Base-by-base conservation (phyloP, 2,888 invertebrate species). In the Mycalesis mineus region DNA sequence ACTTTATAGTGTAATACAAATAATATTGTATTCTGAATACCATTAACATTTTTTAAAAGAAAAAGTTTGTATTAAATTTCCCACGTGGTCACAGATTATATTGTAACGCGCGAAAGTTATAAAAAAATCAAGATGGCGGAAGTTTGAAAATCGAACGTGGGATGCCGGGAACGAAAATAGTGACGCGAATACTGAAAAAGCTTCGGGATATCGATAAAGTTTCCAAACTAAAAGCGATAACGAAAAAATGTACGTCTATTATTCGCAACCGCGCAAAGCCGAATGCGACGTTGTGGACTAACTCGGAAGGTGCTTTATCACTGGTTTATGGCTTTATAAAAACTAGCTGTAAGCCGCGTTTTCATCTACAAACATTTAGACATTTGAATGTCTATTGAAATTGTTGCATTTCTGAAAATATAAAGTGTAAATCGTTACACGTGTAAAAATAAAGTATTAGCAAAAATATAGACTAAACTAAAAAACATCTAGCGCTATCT, bases 1-100 rank as follows among this genome's bases (percentile, higher is more conserved):
- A 82, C 70, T 83, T 82, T 71, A 83, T 83, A 55, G 82, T 66
- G 47, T 82, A 83, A 73, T 83, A 78, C 70, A 80, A 62, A 63
- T 75, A 79, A 76, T 80, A 65, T 62, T 80, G 78, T 75, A 73
- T 75, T 61, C 70, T 68, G 60, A 58, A 68, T 65, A 69, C 71
- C 69, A 74, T 68, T 71, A 77, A 63, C 82, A 83, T 82, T 69
- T 77, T 79, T 71, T 69, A 63, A 13, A 58, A 64, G 68, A 62
- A 54, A 33, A 53, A 17, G 51, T 48, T 66, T 64, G 61, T 49
- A 60, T 61, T 47, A 62, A 58, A 58, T 29, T 41, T 57, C 65
- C 68, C 63, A 66, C 72, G 66, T 71, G 72, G 57, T 65, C 68
- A 63, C 62, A 61, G 68, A 69, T 15, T 47, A 15, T 66, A 68